Evolutionary conservation across 2,113 vertebrate species (phyloP), one percentile per base, ranked within the genome.

Genomic region (Neogobius melanostomus): DNA sequence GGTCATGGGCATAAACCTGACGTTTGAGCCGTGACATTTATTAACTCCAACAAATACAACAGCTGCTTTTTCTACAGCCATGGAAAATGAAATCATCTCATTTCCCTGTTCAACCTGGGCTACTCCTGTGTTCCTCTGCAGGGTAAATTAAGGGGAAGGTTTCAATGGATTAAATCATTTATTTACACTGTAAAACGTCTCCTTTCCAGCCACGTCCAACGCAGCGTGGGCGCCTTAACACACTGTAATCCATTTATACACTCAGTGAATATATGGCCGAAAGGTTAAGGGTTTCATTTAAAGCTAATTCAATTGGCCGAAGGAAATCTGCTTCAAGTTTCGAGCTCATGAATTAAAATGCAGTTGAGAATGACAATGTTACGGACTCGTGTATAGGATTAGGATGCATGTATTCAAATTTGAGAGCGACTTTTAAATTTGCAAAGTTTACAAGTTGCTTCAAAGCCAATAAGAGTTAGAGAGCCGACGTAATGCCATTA

Each of bases 1-100:
- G 73, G 81, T 89, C 84, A 85, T 82, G 77, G 83, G 72, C 85
- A 88, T 87, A 85, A 86, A 88, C 81, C 67, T 84, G 48, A 68
- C 80, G 84, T 87, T 87, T 82, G 86, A 77, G 48, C 81, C 82
- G 75, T 85, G 83, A 87, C 87, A 85, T 90, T 87, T 90, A 88
- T 90, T 88, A 91, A 86, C 81, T 88, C 84, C 76, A 74, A 80
- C 85, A 84, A 89, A 86, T 71, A 82, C 60, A 54, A 83, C 82
- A 85, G 86, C 85, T 75, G 80, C 68, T 61, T 62, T 60, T 64
- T 74, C 79, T 83, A 72, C 70, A 73, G 69, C 74, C 82, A 79
- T 48, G 90, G 89, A 90, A 90, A 91, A 91, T 90, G 85, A 90
- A 91, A 90, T 91, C 83, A 91, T 86, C 72, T 82, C 64, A 85